Evolutionary conservation across 1,140 invertebrate genomes (phyloP).

Genomic region (Mercenaria mercenaria): DNA sequence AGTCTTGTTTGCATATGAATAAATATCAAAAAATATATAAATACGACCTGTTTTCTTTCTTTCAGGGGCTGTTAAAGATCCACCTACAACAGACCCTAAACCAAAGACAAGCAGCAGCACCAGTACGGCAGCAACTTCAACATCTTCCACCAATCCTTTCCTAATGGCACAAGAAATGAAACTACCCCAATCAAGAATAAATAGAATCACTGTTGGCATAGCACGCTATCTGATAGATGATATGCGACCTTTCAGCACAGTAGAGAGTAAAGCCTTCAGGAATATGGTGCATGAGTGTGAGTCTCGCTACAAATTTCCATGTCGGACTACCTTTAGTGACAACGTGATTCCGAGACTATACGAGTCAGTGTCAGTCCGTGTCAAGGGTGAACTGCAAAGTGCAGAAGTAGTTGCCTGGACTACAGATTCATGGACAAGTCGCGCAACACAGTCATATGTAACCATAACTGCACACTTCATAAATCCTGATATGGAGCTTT

Average conservation of each 20-base stretch:
- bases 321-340: neutral
- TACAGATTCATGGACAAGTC: slow-evolving; percentile 15
- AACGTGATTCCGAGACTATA: neutral
- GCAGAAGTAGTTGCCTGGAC: neutral
- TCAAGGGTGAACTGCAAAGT: neutral
- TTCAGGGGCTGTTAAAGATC: no score
- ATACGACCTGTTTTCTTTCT: no score
- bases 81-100: no score
- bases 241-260: neutral
- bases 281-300: neutral
- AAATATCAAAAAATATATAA: no score
- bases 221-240: neutral
- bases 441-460: neutral
- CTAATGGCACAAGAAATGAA: neutral
- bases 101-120: no score
- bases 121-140: neutral
- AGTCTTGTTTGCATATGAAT: no score
- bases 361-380: neutral
- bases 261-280: neutral
- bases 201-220: neutral
- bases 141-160: neutral
- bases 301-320: neutral
- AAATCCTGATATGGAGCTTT: neutral
- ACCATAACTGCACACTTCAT: slow-evolving; percentile 23
- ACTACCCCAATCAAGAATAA: neutral